A percentile compares a stretch with the other conserved stretches of the same genome.
Evolutionary conservation across 2,797 vertebrate species (phyloP).

Genomic region (Gallinago solitaria): DNA sequence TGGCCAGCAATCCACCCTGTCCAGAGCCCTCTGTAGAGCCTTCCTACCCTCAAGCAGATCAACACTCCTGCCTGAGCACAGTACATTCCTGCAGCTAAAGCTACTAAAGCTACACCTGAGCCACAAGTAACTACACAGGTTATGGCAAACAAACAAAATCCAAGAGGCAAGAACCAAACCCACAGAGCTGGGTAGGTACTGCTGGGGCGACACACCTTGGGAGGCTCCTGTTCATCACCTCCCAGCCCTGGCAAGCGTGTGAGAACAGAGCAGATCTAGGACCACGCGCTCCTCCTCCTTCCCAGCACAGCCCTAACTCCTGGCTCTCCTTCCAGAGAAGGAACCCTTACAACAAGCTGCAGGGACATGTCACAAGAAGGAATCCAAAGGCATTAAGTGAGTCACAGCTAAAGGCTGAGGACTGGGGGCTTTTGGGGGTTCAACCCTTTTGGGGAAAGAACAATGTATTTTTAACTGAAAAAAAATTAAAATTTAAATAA

Average conservation of each 20-base stretch:
- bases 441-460: background rate
- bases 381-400: background rate
- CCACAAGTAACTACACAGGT: background rate
- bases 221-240: background rate
- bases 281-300: background rate
- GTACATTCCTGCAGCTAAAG: background rate
- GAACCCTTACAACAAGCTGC: background rate
- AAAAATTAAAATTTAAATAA: background rate
- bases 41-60: background rate
- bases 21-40: background rate
- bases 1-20: background rate
- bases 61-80: background rate
- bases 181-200: background rate
- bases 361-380: background rate
- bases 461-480: background rate
- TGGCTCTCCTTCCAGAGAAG: background rate
- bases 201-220: background rate
- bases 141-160: background rate
- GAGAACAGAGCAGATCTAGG: background rate
- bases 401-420: background rate
- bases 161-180: background rate
- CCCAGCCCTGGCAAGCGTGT: background rate
- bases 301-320: background rate
- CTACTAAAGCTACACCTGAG: accelerated
- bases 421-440: background rate